Evolutionary conservation across 1,140 invertebrate species (phyloP), one percentile per base, ranked within the genome.

Genomic region (Eriocheir sinensis): DNA sequence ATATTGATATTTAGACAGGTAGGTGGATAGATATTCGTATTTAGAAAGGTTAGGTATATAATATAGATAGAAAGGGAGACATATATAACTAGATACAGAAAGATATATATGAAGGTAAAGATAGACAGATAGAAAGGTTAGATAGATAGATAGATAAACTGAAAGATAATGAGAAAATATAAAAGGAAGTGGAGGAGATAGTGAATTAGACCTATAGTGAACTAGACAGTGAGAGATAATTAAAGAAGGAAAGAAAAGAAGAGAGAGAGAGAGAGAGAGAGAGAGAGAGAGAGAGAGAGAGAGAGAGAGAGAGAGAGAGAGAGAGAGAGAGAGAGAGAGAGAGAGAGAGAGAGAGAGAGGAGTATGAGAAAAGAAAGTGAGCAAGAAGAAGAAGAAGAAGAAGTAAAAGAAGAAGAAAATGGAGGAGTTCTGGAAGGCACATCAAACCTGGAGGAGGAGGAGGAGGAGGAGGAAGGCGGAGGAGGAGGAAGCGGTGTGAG

Each of bases 121-220:
- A 83, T 6, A 21, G 34, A 83, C 4, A 83, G 34, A 21, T 32
- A 12, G 38, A 85, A n/a, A 85, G 38, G 30, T 6, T 40, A 21
- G 89, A 72, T 32, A 90, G 89, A 53, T 15, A 90, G 89, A 86
- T 9, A 86, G 83, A 36, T 38, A 90, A n/a, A n/a, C n/a, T n/a
- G 86, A 34, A 86, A n/a, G n/a, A n/a, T n/a, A n/a, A n/a, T n/a
- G n/a, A n/a, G n/a, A n/a, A n/a, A n/a, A n/a, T n/a, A n/a, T n/a
- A n/a, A n/a, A n/a, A n/a, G n/a, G n/a, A n/a, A n/a, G n/a, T n/a
- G n/a, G n/a, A n/a, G n/a, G 4, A 48, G 44, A 48, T 48, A 6
- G 15, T 48, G 4, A 6, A 48, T 48, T 48, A 4, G 4, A 48
- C 4, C 15, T 48, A 48, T 48, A 48, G 44, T 48, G 15, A 48